A percentile compares a stretch with the other conserved stretches of the same genome.
phyloP scores from a whole-genome alignment of 2,113 vertebrate genomes.

The human region GRCh38 chr3:67167501-67168000 shows the following conservation, averaged over 20 bases:
- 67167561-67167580: background rate
- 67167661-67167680: slow-evolving; percentile 84
- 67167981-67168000: background rate
- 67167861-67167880: slow-evolving; percentile 47
- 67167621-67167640: slow-evolving; percentile 78
- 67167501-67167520: background rate
- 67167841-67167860: slow-evolving; percentile 65
- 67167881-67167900: slow-evolving; percentile 35
- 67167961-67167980: background rate
- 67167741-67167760: slow-evolving; percentile 55
- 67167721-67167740: slow-evolving; percentile 75
- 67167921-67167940: background rate
- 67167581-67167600: background rate
- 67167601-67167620: slow-evolving; percentile 54
- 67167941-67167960: background rate
- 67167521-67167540: background rate
- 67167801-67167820: slow-evolving; percentile 59
- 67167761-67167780: slow-evolving; percentile 56
- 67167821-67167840: slow-evolving; percentile 62
- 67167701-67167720: slow-evolving; percentile 73
- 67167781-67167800: slow-evolving; percentile 75
- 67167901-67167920: background rate
- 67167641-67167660: slow-evolving; percentile 73
- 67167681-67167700: slow-evolving; percentile 73
- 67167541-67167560: background rate